A percentile compares a stretch with the other conserved stretches of the same genome.
These are phyloP conservation scores for Heterocephalus glaber DNA, from an alignment of 2,113 vertebrate species.

Conservation along the genomic window DNA sequence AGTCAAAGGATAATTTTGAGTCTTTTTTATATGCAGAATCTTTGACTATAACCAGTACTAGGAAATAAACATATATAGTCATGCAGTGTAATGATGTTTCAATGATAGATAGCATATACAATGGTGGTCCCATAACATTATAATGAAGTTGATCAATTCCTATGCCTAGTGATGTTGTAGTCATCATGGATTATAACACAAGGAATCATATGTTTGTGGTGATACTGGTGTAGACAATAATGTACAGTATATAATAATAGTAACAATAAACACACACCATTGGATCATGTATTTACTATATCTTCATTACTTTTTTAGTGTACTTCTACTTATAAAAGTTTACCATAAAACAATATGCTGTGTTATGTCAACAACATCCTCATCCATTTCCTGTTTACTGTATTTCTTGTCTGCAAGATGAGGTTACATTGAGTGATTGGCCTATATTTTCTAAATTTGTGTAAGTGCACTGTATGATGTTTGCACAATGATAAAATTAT, in stretches of 20 bases:
- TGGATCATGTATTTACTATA: not conserved
- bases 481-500: not conserved
- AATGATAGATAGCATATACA: not conserved
- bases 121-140: not conserved
- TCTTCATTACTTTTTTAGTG: not conserved
- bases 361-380: not conserved
- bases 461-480: not conserved
- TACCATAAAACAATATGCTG: not conserved
- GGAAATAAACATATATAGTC: not conserved
- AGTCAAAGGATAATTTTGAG: not conserved
- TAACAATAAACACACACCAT: not conserved
- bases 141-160: not conserved
- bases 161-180: not conserved
- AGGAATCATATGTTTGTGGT: not conserved
- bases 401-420: not conserved
- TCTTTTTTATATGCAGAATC: not conserved
- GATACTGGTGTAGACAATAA: not conserved
- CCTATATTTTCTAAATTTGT: not conserved
- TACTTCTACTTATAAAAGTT: not conserved
- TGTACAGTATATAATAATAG: not conserved
- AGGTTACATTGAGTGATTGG: not conserved
- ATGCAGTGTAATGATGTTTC: not conserved
- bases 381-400: no score
- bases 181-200: not conserved
- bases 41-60: not conserved